phyloP scores from a whole-genome alignment of 2,797 vertebrate genomes.

The Linurgus olivaceus region DNA sequence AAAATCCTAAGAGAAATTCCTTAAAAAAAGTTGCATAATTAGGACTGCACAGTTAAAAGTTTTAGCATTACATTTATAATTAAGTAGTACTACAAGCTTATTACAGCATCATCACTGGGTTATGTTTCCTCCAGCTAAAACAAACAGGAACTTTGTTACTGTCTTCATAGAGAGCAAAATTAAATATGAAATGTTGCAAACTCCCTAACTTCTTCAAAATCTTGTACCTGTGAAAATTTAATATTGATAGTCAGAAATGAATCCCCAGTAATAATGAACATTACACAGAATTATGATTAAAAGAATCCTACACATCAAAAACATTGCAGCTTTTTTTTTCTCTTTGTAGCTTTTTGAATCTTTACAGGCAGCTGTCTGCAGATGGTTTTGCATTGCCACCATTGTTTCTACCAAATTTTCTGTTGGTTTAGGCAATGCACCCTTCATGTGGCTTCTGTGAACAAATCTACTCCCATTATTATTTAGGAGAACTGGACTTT shows the following conservation, averaged over 20 bases:
- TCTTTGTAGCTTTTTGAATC: background rate
- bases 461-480: background rate
- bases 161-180: background rate
- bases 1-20: background rate
- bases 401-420: background rate
- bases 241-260: background rate
- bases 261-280: background rate
- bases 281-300: background rate
- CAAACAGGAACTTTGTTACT: background rate
- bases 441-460: background rate
- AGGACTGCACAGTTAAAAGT: background rate
- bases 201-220: background rate
- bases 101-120: background rate
- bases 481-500: background rate
- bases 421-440: background rate
- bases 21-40: background rate
- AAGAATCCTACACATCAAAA: background rate
- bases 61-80: background rate
- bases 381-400: background rate
- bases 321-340: background rate
- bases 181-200: background rate
- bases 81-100: background rate
- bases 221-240: background rate
- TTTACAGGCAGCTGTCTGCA: background rate
- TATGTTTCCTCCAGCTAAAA: background rate